A percentile compares a stretch with the other conserved stretches of the same genome.
These are phyloP conservation scores for Nothobranchius kuhntae DNA, from an alignment of 2,113 vertebrate genomes.

Conservation along the genomic window DNA sequence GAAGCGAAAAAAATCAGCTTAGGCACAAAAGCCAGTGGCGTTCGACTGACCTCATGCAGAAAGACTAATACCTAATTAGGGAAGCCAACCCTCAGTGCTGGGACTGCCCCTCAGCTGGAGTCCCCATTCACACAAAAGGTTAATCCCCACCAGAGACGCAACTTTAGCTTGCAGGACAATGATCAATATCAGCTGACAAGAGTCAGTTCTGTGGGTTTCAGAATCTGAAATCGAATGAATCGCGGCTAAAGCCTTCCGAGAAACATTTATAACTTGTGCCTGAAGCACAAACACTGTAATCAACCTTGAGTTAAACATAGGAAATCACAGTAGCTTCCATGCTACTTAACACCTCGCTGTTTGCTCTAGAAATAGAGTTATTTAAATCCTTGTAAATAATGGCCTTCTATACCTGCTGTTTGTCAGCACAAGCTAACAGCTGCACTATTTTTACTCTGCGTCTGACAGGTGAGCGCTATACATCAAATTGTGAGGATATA, in stretches of 20 bases:
- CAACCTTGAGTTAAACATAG: conserved; percentile 45
- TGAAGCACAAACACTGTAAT: conserved; percentile 7
- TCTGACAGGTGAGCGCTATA: conserved; percentile 71
- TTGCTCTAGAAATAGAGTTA: conserved; percentile 68
- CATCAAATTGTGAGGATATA: conserved; percentile 57
- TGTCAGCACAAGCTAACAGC: conserved; percentile 63
- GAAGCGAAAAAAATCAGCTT: conserved; percentile 16
- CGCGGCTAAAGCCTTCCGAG: conserved; percentile 31
- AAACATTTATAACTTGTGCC: conserved; percentile 34
- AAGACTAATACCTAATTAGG: conserved; percentile 46
- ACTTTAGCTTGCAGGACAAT: conserved; percentile 41
- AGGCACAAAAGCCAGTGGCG: conserved; percentile 10
- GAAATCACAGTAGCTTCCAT: conserved; percentile 17
- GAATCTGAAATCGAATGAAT: conserved; percentile 44
- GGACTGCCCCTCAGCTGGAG: conserved; percentile 27
- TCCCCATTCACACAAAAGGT: conserved; percentile 50
- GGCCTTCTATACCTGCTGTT: conserved; percentile 58
- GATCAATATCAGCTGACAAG: conserved; percentile 63
- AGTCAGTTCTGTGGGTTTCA: conserved; percentile 44
- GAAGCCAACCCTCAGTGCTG: conserved; percentile 22
- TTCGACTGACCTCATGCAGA: conserved; percentile 20
- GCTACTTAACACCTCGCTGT: conserved; percentile 58
- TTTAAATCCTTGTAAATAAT: conserved; percentile 53
- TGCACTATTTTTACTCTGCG: conserved; percentile 65
- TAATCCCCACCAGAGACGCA: conserved; percentile 52